Percentiles rank a stretch among this genome's conserved stretches.
Evolutionary conservation across 2,113 vertebrate species (phyloP).

Genomic region (Bubalus kerabau): DNA sequence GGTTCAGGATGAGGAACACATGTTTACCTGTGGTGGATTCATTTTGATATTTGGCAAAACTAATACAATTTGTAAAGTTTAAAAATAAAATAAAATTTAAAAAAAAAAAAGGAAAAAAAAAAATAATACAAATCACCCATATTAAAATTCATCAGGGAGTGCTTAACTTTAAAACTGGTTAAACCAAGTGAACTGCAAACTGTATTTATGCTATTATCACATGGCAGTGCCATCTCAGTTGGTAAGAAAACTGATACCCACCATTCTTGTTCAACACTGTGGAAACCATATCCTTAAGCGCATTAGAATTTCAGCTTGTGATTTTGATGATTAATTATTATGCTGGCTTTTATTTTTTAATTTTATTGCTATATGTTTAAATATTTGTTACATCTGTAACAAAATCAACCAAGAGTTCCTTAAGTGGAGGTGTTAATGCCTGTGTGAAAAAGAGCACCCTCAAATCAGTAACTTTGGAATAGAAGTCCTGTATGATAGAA

Average conservation of each 20-base stretch:
- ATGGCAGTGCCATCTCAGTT: not conserved
- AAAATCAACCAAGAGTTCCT: not conserved
- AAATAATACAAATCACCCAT: not conserved
- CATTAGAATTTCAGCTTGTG: not conserved
- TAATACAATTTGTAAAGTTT: no score
- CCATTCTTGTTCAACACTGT: not conserved
- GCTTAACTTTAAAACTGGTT: slow-evolving; percentile 20
- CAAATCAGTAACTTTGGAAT: not conserved
- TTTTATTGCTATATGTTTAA: slow-evolving; percentile 6
- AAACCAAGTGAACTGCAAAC: not conserved
- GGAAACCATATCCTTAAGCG: not conserved
- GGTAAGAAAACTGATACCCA: not conserved
- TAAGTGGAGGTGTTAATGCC: not conserved
- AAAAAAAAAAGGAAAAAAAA: not conserved
- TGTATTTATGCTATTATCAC: not conserved
- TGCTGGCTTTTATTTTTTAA: not conserved
- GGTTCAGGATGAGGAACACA: no score
- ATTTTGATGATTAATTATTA: not conserved
- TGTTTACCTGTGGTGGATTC: no score
- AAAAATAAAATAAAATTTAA: no score
- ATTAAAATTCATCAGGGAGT: slow-evolving; percentile 4
- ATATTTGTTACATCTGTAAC: not conserved
- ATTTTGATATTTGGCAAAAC: no score
- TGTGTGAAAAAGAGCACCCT: not conserved
- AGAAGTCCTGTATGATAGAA: not conserved